phyloP scores from a whole-genome alignment of 2,797 vertebrate species.

The Notoglanidium macrostoma region DNA sequence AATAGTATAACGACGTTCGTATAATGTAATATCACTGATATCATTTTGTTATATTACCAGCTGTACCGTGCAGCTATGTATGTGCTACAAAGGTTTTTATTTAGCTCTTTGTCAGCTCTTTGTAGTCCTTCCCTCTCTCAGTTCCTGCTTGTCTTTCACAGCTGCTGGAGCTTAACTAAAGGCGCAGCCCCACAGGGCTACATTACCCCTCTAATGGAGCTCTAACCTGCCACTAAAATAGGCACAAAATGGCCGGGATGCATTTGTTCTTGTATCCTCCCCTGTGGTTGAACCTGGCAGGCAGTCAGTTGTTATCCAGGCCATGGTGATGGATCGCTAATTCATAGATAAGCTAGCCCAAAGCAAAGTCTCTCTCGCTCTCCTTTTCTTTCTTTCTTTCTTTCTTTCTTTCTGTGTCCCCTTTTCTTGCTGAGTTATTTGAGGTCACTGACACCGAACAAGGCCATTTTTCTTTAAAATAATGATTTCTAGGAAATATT shows the following conservation, averaged over 20 bases:
- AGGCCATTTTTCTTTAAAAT: not conserved
- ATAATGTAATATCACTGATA: slow-evolving; percentile 11
- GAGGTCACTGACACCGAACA: not conserved
- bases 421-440: slow-evolving; percentile 23
- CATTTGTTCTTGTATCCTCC: slow-evolving; percentile 50
- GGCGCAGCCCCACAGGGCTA: slow-evolving; percentile 63
- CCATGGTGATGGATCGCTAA: slow-evolving; percentile 71
- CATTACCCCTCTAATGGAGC: slow-evolving; percentile 72
- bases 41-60: not conserved
- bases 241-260: slow-evolving; percentile 73
- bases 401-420: not conserved
- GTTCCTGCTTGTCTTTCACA: slow-evolving; percentile 52
- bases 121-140: slow-evolving; percentile 65
- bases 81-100: not conserved
- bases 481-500: not conserved
- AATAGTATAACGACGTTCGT: not conserved
- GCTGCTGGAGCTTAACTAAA: slow-evolving; percentile 45
- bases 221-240: slow-evolving; percentile 73
- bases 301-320: slow-evolving; percentile 65
- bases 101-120: slow-evolving; percentile 56
- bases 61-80: not conserved
- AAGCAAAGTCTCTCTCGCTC: slow-evolving; percentile 37
- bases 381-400: not conserved
- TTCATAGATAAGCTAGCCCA: slow-evolving; percentile 54
- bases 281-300: slow-evolving; percentile 63